Evolutionary conservation across 2,888 invertebrate species (phyloP).

Genomic region (Chloroclystis v-ata): DNA sequence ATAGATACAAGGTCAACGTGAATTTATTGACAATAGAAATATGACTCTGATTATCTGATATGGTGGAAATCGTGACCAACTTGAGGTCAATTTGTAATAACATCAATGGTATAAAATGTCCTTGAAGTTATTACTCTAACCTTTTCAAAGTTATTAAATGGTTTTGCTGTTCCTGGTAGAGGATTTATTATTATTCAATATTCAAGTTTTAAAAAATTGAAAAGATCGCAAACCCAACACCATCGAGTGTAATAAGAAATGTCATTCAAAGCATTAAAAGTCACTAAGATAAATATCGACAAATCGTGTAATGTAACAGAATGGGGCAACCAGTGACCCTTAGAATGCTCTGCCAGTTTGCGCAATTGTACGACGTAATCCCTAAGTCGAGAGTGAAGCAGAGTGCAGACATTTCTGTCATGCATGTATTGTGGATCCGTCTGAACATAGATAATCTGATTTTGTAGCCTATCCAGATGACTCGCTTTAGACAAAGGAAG

Average conservation of each 20-base stretch:
- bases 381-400: slow-evolving; percentile 15
- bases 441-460: slow-evolving; percentile 9
- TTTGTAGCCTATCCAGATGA: slow-evolving; percentile 5
- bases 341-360: slow-evolving; percentile 26
- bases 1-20: slow-evolving; percentile 51
- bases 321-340: slow-evolving; percentile 37
- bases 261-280: slow-evolving; percentile 25
- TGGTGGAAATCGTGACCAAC: slow-evolving; percentile 60
- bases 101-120: slow-evolving; percentile 58
- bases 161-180: not conserved
- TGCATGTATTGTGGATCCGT: slow-evolving; percentile 25
- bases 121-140: slow-evolving; percentile 50
- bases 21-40: slow-evolving; percentile 60
- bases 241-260: slow-evolving; percentile 12
- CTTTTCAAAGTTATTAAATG: slow-evolving; percentile 21
- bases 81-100: slow-evolving; percentile 56
- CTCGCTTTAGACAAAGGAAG: slow-evolving; percentile 1
- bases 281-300: slow-evolving; percentile 37
- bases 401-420: slow-evolving; percentile 24
- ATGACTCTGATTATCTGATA: slow-evolving; percentile 63
- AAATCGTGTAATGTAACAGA: slow-evolving; percentile 36
- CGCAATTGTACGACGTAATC: slow-evolving; percentile 28
- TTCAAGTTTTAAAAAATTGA: not conserved
- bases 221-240: not conserved
- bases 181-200: not conserved